phyloP scores from a whole-genome alignment of 1,140 invertebrate species.

The Brachionus rubens region DNA sequence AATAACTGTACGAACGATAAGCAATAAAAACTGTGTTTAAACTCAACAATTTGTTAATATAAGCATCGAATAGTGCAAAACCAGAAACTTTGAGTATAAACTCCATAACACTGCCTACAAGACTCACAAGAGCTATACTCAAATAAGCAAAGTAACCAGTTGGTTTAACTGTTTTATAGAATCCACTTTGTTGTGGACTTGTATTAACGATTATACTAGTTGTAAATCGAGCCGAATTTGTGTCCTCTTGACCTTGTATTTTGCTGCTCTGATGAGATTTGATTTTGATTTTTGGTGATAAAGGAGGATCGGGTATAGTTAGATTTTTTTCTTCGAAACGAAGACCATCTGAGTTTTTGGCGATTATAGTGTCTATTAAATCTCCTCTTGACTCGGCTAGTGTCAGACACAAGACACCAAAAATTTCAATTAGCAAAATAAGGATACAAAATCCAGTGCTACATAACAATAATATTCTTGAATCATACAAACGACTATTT shows the following conservation, averaged over 20 bases:
- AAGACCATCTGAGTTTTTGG: not conserved
- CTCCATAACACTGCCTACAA: slow-evolving; percentile 31
- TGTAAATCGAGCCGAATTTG: slow-evolving; percentile 26
- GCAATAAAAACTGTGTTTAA: slow-evolving; percentile 31
- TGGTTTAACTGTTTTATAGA: slow-evolving; percentile 36
- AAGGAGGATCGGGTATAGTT: not conserved
- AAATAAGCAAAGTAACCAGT: slow-evolving; percentile 43
- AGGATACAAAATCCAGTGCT: slow-evolving; percentile 39
- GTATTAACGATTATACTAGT: slow-evolving; percentile 31
- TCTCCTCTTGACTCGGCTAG: slow-evolving; percentile 13
- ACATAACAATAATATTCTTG: slow-evolving; percentile 25
- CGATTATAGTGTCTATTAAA: slow-evolving; percentile 9
- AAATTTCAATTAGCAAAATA: slow-evolving; percentile 12
- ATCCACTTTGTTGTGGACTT: not conserved
- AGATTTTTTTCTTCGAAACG: not conserved
- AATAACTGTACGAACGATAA: slow-evolving; percentile 38
- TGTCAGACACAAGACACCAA: slow-evolving; percentile 22
- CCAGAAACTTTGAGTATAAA: slow-evolving; percentile 40
- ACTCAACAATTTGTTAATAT: slow-evolving; percentile 19
- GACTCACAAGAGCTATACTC: slow-evolving; percentile 32
- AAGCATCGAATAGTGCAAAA: slow-evolving; percentile 26
- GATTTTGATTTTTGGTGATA: slow-evolving; percentile 1
- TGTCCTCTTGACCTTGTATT: not conserved
- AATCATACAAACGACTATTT: slow-evolving; percentile 35
- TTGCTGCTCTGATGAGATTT: slow-evolving; percentile 15